Evolutionary conservation across 2,113 vertebrate genomes (phyloP), one percentile per base, ranked within the genome.

Genomic region (Platysternon megacephalum): DNA sequence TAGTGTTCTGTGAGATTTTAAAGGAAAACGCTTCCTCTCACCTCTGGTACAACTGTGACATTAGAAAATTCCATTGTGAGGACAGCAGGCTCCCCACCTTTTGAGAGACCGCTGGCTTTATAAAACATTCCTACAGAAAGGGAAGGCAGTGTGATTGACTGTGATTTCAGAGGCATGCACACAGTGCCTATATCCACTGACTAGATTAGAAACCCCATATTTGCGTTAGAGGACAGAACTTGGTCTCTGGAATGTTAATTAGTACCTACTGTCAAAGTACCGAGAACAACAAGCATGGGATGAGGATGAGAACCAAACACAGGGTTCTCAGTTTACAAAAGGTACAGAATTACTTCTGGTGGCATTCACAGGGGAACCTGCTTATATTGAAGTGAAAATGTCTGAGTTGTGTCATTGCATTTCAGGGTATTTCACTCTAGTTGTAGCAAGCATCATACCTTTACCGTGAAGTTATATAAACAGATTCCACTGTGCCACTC

Each of bases 401-500:
- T 17, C 56, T 5, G 0, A 82, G 65, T 39, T 65, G 68, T 51
- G 8, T 81, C 85, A n/a, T 80, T 96, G 85, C 74, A 72, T 78
- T 86, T 79, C 44, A 29, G 3, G 29, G 29, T 92, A 6, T 0
- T 68, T 89, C 79, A 65, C 61, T 89, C 91, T 26, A 11, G 13
- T 76, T 44, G 11, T 5, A 93, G 51, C 84, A 85, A 85, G 86
- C 16, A 19, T 87, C 84, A 82, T 24, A 65, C 58, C 44, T 89
- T 85, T 89, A 42, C 51, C 68, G 28, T 29, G 61, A 53, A 68
- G 32, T 46, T 13, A 14, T 56, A 53, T 32, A 58, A 72, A 80
- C 82, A 81, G 76, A n/a, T 92, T 92, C 90, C 82, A 53, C 14
- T 14, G 12, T 89, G 49, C 78, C 65, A 90, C 84, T 95, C 80